Conservation (phyloP, 2,113 vertebrate genomes). For the Jaculus jaculus region DNA sequence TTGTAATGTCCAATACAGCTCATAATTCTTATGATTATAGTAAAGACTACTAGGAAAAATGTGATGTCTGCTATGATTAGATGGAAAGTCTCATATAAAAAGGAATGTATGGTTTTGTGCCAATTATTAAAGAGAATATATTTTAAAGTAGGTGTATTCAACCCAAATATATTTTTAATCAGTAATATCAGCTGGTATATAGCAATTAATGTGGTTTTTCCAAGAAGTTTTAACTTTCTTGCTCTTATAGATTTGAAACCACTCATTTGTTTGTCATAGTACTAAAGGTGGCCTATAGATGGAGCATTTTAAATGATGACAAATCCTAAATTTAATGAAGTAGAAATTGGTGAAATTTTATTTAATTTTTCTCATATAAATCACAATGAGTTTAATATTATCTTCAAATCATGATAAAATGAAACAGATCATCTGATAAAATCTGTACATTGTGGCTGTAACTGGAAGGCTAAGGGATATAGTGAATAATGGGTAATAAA, state of each 20-base stretch:
- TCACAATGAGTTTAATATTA: conserved; percentile 55
- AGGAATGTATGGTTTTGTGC: background rate
- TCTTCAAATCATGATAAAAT: conserved; percentile 37
- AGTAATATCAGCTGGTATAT: background rate
- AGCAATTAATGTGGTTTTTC: background rate
- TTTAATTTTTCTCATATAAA: conserved; percentile 60
- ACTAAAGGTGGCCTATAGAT: conserved; percentile 43
- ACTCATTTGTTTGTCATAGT: conserved; percentile 48
- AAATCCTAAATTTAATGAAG: conserved; percentile 64
- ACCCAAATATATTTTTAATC: conserved; percentile 39
- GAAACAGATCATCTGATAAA: background rate
- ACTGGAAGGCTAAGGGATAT: background rate
- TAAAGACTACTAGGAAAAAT: conserved; percentile 23
- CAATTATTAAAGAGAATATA: background rate
- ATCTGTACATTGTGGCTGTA: background rate
- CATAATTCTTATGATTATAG: background rate
- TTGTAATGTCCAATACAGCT: background rate
- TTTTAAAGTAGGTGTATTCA: background rate
- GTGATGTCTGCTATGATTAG: background rate
- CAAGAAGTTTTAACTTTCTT: background rate
- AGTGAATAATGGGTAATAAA: background rate
- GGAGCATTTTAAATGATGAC: conserved; percentile 42
- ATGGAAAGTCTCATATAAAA: conserved; percentile 27
- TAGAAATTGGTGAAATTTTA: conserved; percentile 55
- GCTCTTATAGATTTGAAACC: background rate